Percentiles rank a stretch among this genome's conserved stretches.
Conservation (phyloP, 2,797 vertebrate species). For the Chelon auratus region DNA sequence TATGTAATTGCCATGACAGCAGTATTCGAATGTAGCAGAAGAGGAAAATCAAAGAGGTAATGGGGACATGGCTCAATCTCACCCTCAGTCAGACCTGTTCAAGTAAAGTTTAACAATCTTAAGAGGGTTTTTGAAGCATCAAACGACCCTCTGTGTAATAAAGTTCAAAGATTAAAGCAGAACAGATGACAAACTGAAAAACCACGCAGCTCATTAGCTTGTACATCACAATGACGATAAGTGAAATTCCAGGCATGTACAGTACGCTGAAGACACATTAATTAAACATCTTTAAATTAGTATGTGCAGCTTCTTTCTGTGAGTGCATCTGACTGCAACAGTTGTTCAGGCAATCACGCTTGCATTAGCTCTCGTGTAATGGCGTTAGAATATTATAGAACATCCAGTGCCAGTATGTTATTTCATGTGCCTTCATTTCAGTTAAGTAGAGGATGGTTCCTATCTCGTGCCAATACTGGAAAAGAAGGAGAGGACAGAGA, state of each 20-base stretch:
- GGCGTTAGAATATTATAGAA: not conserved
- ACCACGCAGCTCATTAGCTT: not conserved
- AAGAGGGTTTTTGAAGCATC: not conserved
- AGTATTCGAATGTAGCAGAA: too few species aligned
- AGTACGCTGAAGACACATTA: not conserved
- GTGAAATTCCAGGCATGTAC: not conserved
- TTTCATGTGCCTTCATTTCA: slow-evolving; percentile 29
- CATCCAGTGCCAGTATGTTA: not conserved
- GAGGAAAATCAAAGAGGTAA: too few species aligned
- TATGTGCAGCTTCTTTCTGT: not conserved
- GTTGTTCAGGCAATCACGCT: slow-evolving; percentile 7
- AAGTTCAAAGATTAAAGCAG: not conserved
- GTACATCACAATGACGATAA: not conserved
- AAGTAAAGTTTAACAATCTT: not conserved
- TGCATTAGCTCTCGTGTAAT: not conserved
- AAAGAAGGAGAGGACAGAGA: slow-evolving; percentile 45
- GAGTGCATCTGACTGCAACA: not conserved
- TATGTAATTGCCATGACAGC: too few species aligned
- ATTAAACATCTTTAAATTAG: not conserved
- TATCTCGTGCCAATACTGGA: slow-evolving; percentile 25
- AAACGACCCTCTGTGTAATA: not conserved
- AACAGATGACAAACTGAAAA: not conserved
- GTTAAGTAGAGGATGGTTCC: slow-evolving; percentile 17
- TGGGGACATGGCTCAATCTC: too few species aligned
- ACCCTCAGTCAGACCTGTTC: not conserved